A percentile compares a stretch with the other conserved stretches of the same genome.
Evolutionary conservation across 1,140 invertebrate species (phyloP).

Genomic region (Megalopta genalis): DNA sequence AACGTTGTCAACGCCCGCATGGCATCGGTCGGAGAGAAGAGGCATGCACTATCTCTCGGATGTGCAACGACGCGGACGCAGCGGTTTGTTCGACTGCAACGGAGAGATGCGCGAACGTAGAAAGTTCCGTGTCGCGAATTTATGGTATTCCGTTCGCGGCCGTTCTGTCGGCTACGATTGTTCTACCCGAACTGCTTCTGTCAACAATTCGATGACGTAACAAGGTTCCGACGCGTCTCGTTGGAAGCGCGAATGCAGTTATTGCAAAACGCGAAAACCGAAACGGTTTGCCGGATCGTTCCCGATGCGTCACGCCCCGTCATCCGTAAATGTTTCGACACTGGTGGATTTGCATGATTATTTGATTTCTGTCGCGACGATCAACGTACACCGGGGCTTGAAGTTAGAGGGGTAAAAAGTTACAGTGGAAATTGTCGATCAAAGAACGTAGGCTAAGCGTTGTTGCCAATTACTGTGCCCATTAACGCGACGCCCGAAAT

Average conservation of each 20-base stretch:
- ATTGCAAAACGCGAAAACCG: constrained; percentile 2
- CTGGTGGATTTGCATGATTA: too few relatives aligned
- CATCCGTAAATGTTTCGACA: too few relatives aligned
- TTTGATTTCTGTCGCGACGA: too few relatives aligned
- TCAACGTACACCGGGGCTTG: too few relatives aligned
- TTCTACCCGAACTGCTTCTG: constrained; percentile 3
- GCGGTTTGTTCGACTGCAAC: constrained; percentile 9
- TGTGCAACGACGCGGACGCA: constrained; percentile 17
- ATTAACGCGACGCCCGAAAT: too few relatives aligned
- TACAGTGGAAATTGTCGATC: too few relatives aligned
- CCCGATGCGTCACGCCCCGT: too few relatives aligned
- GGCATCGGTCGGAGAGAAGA: not conserved
- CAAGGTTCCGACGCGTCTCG: constrained; percentile 9
- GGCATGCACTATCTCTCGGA: not conserved
- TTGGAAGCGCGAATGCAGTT: not conserved
- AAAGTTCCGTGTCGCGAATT: constrained; percentile 34
- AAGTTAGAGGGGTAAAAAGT: too few relatives aligned
- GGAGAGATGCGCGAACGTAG: constrained; percentile 11
- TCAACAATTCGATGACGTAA: constrained; percentile 25
- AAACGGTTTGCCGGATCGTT: too few relatives aligned
- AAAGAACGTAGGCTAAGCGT: too few relatives aligned
- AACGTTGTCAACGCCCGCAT: not conserved
- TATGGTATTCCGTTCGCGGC: not conserved
- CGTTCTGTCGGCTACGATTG: not conserved
- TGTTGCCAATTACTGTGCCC: too few relatives aligned